These are phyloP conservation scores for Neotoma lepida DNA, from an alignment of 2,113 vertebrate genomes.

Conservation along the genomic window DNA sequence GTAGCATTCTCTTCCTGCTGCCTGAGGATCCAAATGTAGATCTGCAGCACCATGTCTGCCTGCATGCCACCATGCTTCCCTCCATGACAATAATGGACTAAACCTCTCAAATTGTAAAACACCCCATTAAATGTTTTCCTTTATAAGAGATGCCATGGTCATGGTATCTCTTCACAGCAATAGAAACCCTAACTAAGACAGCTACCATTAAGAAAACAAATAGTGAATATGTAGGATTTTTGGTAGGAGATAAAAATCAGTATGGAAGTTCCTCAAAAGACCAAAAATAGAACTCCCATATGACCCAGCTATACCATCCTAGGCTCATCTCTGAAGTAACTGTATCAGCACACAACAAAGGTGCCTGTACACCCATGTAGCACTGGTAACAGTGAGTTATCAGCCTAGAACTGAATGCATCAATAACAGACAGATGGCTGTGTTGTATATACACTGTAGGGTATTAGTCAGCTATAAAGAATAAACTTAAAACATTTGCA, in stretches of 20 bases:
- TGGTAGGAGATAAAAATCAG: background rate
- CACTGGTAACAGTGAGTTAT: background rate
- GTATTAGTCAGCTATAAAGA: background rate
- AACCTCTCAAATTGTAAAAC: too few species aligned
- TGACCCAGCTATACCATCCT: background rate
- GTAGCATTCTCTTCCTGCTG: too few species aligned
- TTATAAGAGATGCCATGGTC: too few species aligned
- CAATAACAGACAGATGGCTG: too few species aligned
- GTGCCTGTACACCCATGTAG: background rate
- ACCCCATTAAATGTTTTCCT: too few species aligned
- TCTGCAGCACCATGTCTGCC: too few species aligned
- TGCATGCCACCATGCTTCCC: too few species aligned
- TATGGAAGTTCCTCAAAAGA: background rate
- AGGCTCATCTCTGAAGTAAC: background rate
- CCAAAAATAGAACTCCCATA: background rate
- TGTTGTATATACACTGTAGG: too few species aligned
- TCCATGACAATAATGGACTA: too few species aligned
- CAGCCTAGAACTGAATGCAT: background rate
- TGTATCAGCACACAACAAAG: background rate
- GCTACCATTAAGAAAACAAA: background rate
- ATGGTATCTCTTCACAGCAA: too few species aligned
- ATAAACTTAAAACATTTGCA: background rate
- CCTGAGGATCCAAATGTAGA: too few species aligned
- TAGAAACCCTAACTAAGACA: too few species aligned
- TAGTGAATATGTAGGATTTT: background rate